phyloP scores from a whole-genome alignment of 1,140 invertebrate species.

The Andrena cerasifolii region DNA sequence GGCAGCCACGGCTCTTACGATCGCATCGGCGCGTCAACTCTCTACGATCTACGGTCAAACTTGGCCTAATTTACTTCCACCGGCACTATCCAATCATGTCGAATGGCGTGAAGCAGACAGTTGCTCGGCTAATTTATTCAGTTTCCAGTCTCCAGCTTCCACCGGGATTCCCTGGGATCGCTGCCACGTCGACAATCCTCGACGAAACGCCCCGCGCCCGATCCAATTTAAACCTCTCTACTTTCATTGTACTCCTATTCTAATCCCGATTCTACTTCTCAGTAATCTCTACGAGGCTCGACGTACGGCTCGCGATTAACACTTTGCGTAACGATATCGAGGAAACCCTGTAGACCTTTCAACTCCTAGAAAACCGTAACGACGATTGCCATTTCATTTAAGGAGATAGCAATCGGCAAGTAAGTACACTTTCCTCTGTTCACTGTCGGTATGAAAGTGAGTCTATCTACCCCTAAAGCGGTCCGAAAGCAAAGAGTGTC shows the following conservation, averaged over 20 bases:
- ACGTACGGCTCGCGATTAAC: too few relatives aligned
- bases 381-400: background rate
- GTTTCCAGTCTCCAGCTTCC: background rate
- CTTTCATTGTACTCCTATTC: background rate
- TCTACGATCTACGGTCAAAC: constrained; percentile 2
- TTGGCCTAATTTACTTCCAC: background rate
- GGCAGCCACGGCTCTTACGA: background rate
- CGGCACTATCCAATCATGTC: background rate
- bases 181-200: background rate
- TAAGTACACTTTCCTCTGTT: background rate
- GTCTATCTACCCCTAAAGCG: too few relatives aligned
- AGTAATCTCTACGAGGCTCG: background rate
- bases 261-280: background rate
- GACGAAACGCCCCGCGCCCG: too few relatives aligned
- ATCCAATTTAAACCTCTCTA: background rate
- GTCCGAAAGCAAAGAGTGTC: too few relatives aligned
- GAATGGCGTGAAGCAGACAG: background rate
- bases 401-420: background rate
- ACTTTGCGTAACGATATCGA: background rate
- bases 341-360: background rate
- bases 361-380: background rate
- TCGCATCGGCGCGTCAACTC: background rate
- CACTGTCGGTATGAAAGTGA: background rate
- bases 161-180: constrained; percentile 11
- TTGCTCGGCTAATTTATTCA: background rate